A percentile compares a stretch with the other conserved stretches of the same genome.
Evolutionary conservation across 2,888 invertebrate genomes (phyloP).

Genomic region (Epinotia bilunana): DNA sequence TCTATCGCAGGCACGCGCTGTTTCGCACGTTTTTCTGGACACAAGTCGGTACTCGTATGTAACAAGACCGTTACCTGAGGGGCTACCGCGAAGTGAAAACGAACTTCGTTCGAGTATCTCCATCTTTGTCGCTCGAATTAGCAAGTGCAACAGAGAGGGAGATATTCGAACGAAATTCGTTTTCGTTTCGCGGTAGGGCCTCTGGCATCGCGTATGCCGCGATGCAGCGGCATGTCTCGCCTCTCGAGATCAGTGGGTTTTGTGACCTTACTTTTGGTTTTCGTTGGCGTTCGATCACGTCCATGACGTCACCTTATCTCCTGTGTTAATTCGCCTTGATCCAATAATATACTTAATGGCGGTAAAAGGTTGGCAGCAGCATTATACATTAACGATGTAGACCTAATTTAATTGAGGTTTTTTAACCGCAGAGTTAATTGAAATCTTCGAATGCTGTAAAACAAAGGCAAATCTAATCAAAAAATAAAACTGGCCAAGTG

Average conservation of each 20-base stretch:
- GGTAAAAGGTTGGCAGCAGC: constrained; percentile 54
- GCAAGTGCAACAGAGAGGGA: no score
- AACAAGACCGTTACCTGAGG: constrained; percentile 60
- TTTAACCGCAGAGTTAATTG: constrained; percentile 25
- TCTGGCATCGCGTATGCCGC: constrained; percentile 48
- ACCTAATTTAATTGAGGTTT: constrained; percentile 35
- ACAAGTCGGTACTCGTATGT: constrained; percentile 54
- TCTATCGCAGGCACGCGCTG: constrained; percentile 37
- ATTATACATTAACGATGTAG: constrained; percentile 46
- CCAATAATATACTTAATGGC: constrained; percentile 59
- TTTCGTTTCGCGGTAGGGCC: no score
- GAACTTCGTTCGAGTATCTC: no score
- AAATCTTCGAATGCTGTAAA: constrained; percentile 10
- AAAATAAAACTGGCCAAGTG: no score
- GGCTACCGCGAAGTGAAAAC: no score
- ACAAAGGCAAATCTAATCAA: constrained; percentile 13
- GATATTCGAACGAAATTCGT: no score
- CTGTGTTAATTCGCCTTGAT: constrained; percentile 72
- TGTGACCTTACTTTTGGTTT: constrained; percentile 70
- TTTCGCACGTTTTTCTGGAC: constrained; percentile 61
- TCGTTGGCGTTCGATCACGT: constrained; percentile 58
- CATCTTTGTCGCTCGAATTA: no score
- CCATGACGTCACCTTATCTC: constrained; percentile 70
- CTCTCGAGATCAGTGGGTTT: constrained; percentile 54
- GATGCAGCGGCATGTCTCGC: constrained; percentile 46